phyloP scores from a whole-genome alignment of 2,797 vertebrate species.

The Rhinichthys osculus region DNA sequence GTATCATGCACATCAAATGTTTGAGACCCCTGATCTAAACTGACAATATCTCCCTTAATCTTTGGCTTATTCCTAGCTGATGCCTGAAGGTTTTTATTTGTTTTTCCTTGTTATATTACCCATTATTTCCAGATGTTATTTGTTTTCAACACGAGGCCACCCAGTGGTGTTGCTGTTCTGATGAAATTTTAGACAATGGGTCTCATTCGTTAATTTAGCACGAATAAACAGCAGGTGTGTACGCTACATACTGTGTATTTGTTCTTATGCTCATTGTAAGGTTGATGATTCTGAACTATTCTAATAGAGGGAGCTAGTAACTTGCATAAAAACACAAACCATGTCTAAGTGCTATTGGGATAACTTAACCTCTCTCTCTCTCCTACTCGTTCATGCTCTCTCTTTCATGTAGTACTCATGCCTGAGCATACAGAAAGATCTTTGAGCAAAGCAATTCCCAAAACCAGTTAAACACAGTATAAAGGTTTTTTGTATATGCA shows the following conservation, averaged over 20 bases:
- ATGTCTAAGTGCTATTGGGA: neutral
- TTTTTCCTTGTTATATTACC: neutral
- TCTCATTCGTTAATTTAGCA: neutral
- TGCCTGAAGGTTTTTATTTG: neutral
- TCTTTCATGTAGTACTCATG: neutral
- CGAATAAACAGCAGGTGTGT: conserved; percentile 18
- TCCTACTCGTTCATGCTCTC: neutral
- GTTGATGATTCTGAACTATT: neutral
- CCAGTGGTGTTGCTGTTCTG: neutral
- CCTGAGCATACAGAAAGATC: neutral
- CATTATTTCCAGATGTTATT: conserved; percentile 11
- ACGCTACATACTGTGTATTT: neutral
- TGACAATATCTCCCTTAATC: neutral
- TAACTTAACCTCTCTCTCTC: too few relatives aligned
- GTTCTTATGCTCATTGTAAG: neutral
- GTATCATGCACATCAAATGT: neutral
- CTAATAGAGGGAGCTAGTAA: neutral
- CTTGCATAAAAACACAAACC: conserved; percentile 4
- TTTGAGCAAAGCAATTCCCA: neutral
- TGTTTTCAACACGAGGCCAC: neutral
- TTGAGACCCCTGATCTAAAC: neutral
- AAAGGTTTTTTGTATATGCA: neutral
- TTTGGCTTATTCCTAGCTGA: neutral
- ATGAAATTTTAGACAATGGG: neutral
- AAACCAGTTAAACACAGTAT: neutral